phyloP scores from a whole-genome alignment of 1,140 invertebrate species.

The Tetragnatha versicolor region DNA sequence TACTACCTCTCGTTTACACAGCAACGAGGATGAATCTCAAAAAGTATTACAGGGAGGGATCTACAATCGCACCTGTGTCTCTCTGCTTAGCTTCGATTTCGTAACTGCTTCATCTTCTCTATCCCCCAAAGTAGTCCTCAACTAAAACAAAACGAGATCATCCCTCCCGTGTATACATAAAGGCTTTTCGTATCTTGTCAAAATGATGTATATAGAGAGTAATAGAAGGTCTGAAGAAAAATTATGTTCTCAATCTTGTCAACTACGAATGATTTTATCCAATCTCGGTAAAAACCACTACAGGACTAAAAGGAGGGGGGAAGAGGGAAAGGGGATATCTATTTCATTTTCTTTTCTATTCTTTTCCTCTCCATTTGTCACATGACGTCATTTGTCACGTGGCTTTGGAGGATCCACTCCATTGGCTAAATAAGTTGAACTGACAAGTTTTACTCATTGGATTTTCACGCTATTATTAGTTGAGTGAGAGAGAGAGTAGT shows the following conservation, averaged over 20 bases:
- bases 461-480: conserved; percentile 41
- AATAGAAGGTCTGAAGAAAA: conserved; percentile 44
- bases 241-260: conserved; percentile 54
- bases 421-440: conserved; percentile 38
- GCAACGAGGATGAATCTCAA: too few relatives aligned
- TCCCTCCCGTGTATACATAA: conserved; percentile 23
- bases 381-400: conserved; percentile 45
- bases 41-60: too few relatives aligned
- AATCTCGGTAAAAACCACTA: conserved; percentile 48
- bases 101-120: too few relatives aligned
- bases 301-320: conserved; percentile 7
- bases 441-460: conserved; percentile 44
- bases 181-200: conserved; percentile 43
- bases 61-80: too few relatives aligned
- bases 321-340: conserved; percentile 3
- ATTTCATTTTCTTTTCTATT: conserved; percentile 14
- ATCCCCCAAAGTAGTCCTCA: too few relatives aligned
- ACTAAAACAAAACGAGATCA: conserved; percentile 36
- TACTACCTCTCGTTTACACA: too few relatives aligned
- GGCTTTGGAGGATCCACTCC: conserved; percentile 23
- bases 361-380: conserved; percentile 41
- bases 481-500: background rate
- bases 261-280: conserved; percentile 54
- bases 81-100: too few relatives aligned
- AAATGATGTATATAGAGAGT: conserved; percentile 46